Evolutionary conservation across 2,113 vertebrate genomes (phyloP), one percentile per base, ranked within the genome.

Genomic region (Dromaius novaehollandiae): DNA sequence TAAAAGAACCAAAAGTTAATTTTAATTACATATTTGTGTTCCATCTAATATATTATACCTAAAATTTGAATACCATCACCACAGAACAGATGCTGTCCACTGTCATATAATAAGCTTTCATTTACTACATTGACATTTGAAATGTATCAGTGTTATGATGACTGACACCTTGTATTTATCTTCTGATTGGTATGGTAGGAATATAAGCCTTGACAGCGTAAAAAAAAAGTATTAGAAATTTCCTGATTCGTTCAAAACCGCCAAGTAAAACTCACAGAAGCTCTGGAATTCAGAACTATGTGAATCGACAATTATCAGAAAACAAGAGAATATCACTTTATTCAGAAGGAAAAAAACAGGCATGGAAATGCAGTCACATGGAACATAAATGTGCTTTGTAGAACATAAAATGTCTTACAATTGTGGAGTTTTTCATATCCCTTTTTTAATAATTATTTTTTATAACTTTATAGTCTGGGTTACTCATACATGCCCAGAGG

Each of bases 21-120:
- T 96, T 87, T 32, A 86, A 46, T 94, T 93, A 56, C 2, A 24
- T 81, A n/a, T 74, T 96, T 89, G 44, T n/a, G 11, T 75, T 73
- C 42, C 76, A 14, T 24, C 26, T 82, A 64, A 77, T 60, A 15
- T 63, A 42, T 34, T 84, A 32, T 9, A 88, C 7, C 2, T 88
- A 50, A 73, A 85, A 80, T 84, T 42, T 53, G 15, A 32, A 70
- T 36, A 44, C 7, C 26, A 24, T 30, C 34, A 50, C 42, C 40
- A 53, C 25, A 58, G 13, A 82, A 42, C 26, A 88, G 70, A 82
- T 22, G 20, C 1, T 91, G 48, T 38, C 38, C 24, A 40, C 15
- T 28, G 7, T 34, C 19, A 77, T 40, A 44, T 70, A 88, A 36
- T 21, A 80, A 32, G 5, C 2, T 19, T 81, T 75, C 25, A 30